These are phyloP conservation scores for Psettodes erumei DNA, from an alignment of 2,113 vertebrate genomes.

Conservation along the genomic window DNA sequence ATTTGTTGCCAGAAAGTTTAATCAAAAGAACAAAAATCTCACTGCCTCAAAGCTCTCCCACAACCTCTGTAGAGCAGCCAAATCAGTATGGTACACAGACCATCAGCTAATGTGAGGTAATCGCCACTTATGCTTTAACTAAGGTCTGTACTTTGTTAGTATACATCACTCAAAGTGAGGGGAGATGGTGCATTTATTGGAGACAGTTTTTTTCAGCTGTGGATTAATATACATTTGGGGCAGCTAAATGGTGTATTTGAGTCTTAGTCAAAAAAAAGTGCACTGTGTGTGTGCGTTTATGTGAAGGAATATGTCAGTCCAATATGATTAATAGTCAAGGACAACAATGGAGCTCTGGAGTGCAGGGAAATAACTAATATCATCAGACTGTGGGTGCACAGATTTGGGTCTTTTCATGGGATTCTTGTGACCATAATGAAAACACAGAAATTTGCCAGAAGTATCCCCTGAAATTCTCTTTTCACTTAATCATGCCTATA, in stretches of 20 bases:
- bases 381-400: too few species aligned
- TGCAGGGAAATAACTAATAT: too few species aligned
- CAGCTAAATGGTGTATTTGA: neutral
- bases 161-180: too few species aligned
- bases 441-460: too few species aligned
- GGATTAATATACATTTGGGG: neutral
- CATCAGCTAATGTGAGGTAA: slow-evolving; percentile 7
- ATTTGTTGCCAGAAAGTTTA: slow-evolving; percentile 42
- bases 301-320: neutral
- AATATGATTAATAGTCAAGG: too few species aligned
- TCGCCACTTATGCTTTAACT: neutral
- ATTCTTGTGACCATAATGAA: too few species aligned
- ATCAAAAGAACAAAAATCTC: slow-evolving; percentile 37
- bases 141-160: too few species aligned
- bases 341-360: too few species aligned
- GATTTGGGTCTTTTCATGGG: too few species aligned
- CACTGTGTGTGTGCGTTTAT: neutral
- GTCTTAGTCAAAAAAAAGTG: neutral
- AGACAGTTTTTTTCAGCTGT: neutral
- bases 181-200: neutral
- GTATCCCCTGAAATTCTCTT: too few species aligned
- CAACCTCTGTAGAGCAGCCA: neutral
- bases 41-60: slow-evolving; percentile 3
- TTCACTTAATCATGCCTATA: too few species aligned
- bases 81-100: neutral